Conservation (phyloP, 2,113 vertebrate genomes). For the Heterotis niloticus region DNA sequence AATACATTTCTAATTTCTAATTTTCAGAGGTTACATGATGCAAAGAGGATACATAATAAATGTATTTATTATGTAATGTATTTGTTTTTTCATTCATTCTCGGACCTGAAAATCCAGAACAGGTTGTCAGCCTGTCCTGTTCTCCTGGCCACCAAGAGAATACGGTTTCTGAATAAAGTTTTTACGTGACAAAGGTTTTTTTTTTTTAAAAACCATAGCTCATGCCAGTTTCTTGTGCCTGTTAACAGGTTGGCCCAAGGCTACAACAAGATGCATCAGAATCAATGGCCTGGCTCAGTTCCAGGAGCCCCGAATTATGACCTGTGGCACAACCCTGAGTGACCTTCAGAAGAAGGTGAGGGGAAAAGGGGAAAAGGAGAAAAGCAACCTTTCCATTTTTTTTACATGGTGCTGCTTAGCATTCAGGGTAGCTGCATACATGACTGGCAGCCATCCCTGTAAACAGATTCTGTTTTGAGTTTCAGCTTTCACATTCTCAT, state of each 20-base stretch:
- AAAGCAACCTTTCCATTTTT: too few relatives aligned
- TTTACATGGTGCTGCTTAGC: background rate
- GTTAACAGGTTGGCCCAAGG: background rate
- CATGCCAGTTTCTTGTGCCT: background rate
- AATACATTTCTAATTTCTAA: too few relatives aligned
- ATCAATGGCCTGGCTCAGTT: background rate
- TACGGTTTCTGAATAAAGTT: background rate
- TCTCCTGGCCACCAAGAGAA: background rate
- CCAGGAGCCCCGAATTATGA: background rate
- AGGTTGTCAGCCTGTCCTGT: background rate
- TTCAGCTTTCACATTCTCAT: background rate
- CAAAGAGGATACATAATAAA: too few relatives aligned
- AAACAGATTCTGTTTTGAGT: too few relatives aligned
- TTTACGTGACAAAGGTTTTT: background rate
- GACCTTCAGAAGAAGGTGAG: conserved; percentile 36
- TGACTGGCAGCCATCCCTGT: background rate
- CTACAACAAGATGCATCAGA: background rate
- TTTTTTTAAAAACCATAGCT: background rate
- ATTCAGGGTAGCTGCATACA: background rate
- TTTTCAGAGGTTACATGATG: too few relatives aligned
- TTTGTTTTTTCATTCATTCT: background rate
- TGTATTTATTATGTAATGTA: too few relatives aligned
- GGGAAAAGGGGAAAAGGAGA: too few relatives aligned
- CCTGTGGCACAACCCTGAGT: conserved; percentile 38
- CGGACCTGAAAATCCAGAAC: background rate